These are phyloP conservation scores for Malacoctenus gilli DNA, from an alignment of 2,797 vertebrate genomes.

Conservation along the genomic window DNA sequence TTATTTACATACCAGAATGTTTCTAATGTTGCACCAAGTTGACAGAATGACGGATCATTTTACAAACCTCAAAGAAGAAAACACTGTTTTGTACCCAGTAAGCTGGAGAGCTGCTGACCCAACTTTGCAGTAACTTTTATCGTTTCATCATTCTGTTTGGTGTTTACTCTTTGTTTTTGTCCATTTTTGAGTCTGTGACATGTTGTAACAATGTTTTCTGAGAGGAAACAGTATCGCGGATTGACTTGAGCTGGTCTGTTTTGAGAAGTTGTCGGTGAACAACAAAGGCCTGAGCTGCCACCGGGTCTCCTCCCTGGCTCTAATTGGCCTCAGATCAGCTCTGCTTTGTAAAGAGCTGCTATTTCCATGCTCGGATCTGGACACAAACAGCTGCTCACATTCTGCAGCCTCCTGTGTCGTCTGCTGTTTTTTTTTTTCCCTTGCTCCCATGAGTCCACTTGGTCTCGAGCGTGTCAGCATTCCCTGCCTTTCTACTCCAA, in stretches of 20 bases:
- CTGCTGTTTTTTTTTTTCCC: conserved; percentile 62
- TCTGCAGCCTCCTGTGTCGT: conserved; percentile 68
- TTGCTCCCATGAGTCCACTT: conserved; percentile 54
- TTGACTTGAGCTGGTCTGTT: neutral
- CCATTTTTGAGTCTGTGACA: neutral
- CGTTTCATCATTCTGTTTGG: neutral
- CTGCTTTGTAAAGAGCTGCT: conserved; percentile 71
- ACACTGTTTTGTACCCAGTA: too few species aligned
- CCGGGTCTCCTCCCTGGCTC: conserved; percentile 48
- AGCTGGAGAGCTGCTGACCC: neutral
- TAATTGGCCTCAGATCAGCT: conserved; percentile 69
- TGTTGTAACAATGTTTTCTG: too few species aligned
- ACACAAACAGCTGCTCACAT: conserved; percentile 77
- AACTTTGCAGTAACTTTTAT: neutral
- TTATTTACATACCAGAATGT: too few species aligned
- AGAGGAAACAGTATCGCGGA: neutral
- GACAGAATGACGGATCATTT: too few species aligned
- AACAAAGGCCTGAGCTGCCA: conserved; percentile 42
- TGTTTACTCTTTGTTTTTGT: conserved; percentile 1
- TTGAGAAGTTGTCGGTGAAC: conserved; percentile 29
- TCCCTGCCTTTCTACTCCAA: conserved; percentile 41
- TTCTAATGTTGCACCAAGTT: too few species aligned
- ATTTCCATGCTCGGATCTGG: conserved; percentile 74
- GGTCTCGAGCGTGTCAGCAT: conserved; percentile 65
- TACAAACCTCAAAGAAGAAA: too few species aligned